Conservation (phyloP, 30 jellyfish, hydroid and myxozoan species). For the Rhopilema esculentum region DNA sequence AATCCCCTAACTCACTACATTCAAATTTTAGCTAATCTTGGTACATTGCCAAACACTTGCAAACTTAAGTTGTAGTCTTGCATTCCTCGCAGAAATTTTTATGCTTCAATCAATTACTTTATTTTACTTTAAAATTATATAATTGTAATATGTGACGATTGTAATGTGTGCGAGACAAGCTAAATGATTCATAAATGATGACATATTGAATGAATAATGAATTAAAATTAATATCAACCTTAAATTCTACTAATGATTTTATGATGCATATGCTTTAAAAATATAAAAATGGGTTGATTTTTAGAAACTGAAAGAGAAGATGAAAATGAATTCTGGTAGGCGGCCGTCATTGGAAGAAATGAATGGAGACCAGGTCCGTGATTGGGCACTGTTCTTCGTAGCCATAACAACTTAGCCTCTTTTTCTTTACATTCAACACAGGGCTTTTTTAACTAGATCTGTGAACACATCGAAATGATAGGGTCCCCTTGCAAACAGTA, state of each 20-base stretch:
- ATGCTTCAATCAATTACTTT: no score
- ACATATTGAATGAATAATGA: not conserved
- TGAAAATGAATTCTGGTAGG: slow-evolving; percentile 24
- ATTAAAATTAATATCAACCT: not conserved
- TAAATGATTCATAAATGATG: no score
- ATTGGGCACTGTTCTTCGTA: not conserved
- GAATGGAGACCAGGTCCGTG: not conserved
- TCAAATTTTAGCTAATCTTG: no score
- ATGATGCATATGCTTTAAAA: not conserved
- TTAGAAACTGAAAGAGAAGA: slow-evolving; percentile 59
- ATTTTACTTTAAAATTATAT: no score
- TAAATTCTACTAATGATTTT: not conserved
- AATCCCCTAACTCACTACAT: no score
- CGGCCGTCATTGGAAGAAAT: slow-evolving; percentile 51
- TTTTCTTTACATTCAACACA: not conserved
- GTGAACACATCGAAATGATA: no score
- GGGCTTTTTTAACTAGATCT: not conserved
- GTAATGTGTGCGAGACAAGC: no score
- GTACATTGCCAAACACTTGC: no score
- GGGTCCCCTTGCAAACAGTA: no score
- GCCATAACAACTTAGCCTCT: not conserved
- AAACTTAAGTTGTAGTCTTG: no score
- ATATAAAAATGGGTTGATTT: not conserved
- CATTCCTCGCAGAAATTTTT: no score
- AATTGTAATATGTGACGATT: no score